Base-by-base conservation (phyloP, 53 echinoderm and acorn worm species). In the Henricia sp. region DNA sequence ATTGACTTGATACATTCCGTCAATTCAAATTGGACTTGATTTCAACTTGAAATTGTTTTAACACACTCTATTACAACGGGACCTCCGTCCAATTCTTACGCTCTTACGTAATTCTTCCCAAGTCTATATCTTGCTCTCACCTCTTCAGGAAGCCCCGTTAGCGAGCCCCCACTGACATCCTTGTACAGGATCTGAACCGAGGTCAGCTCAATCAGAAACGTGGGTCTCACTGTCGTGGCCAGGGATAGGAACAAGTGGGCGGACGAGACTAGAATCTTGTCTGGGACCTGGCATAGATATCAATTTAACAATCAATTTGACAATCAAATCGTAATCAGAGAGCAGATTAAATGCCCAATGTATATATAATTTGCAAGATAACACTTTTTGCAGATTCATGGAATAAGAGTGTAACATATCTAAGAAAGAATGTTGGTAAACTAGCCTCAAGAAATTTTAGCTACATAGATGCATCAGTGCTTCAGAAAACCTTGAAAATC, bases 241-340 rank as follows among this genome's bases (percentile, higher is more conserved):
- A 97, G 63, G 27, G 97, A 97, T 34, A 97, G 86, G 89, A 97
- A 97, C 4, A 97, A 89, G 85, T 97, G 97, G 37, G 93, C 92
- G 37, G 94, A 73, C 1, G 97, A 90, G 14, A 94, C 86, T 9
- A 90, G 71, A n/a, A 97, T 88, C 92, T 97, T 97, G 11, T 91
- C 77, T 0, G 97, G 97, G 24, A 90, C 86, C 90, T 92, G 48
- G 35, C 36, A 29, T n/a, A 29, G 37, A 41, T 23, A 4, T 17
- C 12, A 28, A 2, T 5, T 28, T 5, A 14, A 16, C 0, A 35
- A 55, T 11, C 8, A 30, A 21, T 20, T 23, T 16, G 37, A 17
- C 4, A 21, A 51, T 6, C 33, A 41, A 48, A 14, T 13, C 26
- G 26, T 46, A 19, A 70, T 24, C 0, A 68, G 40, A 23, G 52